These are phyloP conservation scores for Grapholita molesta DNA, from an alignment of 1,140 invertebrate genomes.

Conservation along the genomic window DNA sequence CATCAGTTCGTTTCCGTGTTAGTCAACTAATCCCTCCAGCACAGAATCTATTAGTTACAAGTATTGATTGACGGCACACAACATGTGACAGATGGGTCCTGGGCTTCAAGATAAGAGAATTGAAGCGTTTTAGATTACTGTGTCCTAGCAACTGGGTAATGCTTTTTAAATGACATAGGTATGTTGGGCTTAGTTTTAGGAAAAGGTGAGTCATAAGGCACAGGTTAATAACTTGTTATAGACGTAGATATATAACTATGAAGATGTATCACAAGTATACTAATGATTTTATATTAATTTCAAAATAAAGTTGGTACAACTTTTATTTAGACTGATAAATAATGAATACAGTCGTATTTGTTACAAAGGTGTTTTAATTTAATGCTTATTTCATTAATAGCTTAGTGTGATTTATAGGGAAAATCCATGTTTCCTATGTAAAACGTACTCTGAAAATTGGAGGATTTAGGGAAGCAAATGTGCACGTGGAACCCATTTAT, in stretches of 20 bases:
- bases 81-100: not conserved
- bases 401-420: too few relatives aligned
- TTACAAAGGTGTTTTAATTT: too few relatives aligned
- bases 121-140: constrained; percentile 19
- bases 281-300: not conserved
- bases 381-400: too few relatives aligned
- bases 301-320: not conserved
- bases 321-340: too few relatives aligned
- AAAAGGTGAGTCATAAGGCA: constrained; percentile 20
- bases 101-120: not conserved
- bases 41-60: not conserved
- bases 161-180: constrained; percentile 26
- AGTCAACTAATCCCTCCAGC: not conserved
- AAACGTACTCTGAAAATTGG: too few relatives aligned
- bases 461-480: too few relatives aligned
- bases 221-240: constrained; percentile 5
- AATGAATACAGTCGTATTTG: too few relatives aligned
- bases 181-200: constrained; percentile 22
- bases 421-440: too few relatives aligned
- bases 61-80: not conserved
- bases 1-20: not conserved
- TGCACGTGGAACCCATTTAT: too few relatives aligned
- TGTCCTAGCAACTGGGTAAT: constrained; percentile 25
- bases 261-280: not conserved
- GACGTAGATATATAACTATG: not conserved